phyloP scores from a whole-genome alignment of 2,888 invertebrate species.

The Callyntrura sp. region DNA sequence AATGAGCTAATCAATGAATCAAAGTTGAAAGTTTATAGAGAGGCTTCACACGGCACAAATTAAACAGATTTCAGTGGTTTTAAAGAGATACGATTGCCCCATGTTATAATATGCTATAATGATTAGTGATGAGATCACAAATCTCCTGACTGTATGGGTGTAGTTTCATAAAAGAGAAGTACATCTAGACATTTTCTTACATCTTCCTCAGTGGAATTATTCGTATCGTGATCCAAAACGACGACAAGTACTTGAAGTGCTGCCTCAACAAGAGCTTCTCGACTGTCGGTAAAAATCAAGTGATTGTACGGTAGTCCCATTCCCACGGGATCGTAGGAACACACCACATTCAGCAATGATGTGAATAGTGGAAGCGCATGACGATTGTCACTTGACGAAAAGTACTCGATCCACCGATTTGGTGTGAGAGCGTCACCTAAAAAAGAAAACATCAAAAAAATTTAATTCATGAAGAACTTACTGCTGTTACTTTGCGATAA shows the following conservation, averaged over 20 bases:
- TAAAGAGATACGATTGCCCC: no score
- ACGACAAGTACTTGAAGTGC: conserved; percentile 97
- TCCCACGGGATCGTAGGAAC: conserved; percentile 99
- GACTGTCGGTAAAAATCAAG: conserved; percentile 95
- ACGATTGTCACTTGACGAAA: conserved; percentile 89
- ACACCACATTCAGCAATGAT: conserved; percentile 97
- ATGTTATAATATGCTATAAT: no score
- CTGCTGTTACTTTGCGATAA: conserved; percentile 14
- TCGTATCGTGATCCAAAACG: conserved; percentile 96
- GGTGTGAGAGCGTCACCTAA: conserved; percentile 85
- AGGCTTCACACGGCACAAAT: no score
- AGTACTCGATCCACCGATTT: conserved; percentile 89
- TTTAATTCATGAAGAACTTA: conserved; percentile 26
- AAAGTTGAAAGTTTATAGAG: no score
- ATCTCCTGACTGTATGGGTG: no score
- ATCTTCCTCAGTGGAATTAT: conserved; percentile 87
- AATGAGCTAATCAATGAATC: no score
- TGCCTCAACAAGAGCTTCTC: conserved; percentile 97
- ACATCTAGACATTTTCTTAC: conserved; percentile 85
- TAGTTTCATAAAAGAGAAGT: neutral
- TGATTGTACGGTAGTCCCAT: conserved; percentile 99
- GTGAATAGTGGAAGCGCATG: conserved; percentile 99
- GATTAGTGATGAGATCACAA: no score
- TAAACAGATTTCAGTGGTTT: no score
- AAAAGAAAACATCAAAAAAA: neutral